Conservation (phyloP, 2,888 invertebrate genomes). For the Venusia cambrica region DNA sequence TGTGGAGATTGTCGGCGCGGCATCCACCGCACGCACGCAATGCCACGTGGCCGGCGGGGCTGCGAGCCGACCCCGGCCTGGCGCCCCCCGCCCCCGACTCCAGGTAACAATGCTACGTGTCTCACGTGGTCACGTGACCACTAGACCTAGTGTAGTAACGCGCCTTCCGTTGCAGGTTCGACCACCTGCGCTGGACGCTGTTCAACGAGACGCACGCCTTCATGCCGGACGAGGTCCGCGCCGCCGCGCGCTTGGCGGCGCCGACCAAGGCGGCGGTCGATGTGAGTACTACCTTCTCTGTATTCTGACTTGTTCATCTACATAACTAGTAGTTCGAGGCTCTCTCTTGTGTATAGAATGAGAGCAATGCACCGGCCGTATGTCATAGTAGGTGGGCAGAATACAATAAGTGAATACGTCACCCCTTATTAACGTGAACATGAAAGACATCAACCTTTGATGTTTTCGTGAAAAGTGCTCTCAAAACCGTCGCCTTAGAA, state of each 20-base stretch:
- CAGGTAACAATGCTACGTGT: conserved; percentile 81
- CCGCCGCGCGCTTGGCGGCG: conserved; percentile 82
- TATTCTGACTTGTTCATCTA: too few species aligned
- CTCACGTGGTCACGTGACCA: conserved; percentile 81
- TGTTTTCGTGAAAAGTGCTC: too few species aligned
- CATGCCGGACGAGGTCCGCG: conserved; percentile 89
- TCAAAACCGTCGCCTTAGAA: too few species aligned
- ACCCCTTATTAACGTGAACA: too few species aligned
- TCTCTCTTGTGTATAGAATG: too few species aligned
- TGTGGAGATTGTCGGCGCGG: conserved; percentile 40
- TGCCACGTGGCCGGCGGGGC: conserved; percentile 88
- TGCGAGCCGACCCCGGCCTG: conserved; percentile 73
- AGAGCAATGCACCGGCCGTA: too few species aligned
- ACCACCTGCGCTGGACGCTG: conserved; percentile 92
- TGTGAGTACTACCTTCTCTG: too few species aligned
- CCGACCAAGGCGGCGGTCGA: conserved; percentile 86
- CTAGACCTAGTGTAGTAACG: conserved; percentile 64
- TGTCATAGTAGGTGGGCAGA: too few species aligned
- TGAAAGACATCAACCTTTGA: too few species aligned
- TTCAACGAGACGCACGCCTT: conserved; percentile 92
- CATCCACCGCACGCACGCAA: conserved; percentile 77
- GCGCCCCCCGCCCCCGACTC: conserved; percentile 79
- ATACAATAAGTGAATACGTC: too few species aligned
- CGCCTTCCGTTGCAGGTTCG: conserved; percentile 65
- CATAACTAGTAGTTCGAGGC: too few species aligned